phyloP scores from a whole-genome alignment of 2,113 vertebrate species.

The Zingel zingel region DNA sequence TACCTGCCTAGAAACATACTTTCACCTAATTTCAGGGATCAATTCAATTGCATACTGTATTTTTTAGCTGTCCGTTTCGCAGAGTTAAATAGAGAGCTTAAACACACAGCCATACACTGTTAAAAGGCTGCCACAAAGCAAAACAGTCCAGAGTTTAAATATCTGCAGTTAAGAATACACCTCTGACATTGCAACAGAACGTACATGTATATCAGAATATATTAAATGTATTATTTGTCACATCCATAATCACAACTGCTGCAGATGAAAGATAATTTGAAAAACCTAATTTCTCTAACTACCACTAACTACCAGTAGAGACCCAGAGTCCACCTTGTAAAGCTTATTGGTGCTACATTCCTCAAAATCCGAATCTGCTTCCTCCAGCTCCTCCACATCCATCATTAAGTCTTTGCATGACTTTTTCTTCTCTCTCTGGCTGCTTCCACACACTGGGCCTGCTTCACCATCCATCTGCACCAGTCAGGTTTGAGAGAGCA shows the following conservation, averaged over 20 bases:
- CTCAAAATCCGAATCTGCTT: slow-evolving; percentile 82
- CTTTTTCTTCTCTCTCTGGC: slow-evolving; percentile 87
- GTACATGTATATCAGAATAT: neutral
- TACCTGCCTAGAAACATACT: too few species aligned
- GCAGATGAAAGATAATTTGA: neutral
- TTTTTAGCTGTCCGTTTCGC: neutral
- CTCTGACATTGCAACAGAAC: neutral
- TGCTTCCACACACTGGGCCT: slow-evolving; percentile 82
- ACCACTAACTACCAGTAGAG: neutral
- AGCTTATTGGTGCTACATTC: slow-evolving; percentile 80
- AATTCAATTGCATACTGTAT: neutral
- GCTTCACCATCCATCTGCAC: slow-evolving; percentile 71
- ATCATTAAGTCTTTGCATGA: slow-evolving; percentile 86
- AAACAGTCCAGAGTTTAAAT: slow-evolving; percentile 1
- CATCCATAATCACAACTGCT: neutral
- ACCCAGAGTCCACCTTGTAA: slow-evolving; percentile 63
- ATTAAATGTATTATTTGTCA: neutral
- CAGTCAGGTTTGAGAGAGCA: neutral
- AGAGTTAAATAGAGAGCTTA: neutral
- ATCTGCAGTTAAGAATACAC: neutral
- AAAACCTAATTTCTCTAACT: neutral
- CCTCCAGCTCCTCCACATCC: slow-evolving; percentile 85
- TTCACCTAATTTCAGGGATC: too few species aligned
- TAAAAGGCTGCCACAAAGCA: neutral
- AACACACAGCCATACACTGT: neutral